Evolutionary conservation across 2,113 vertebrate genomes (phyloP), one percentile per base, ranked within the genome.

Genomic region (Hirundichthys speculiger): DNA sequence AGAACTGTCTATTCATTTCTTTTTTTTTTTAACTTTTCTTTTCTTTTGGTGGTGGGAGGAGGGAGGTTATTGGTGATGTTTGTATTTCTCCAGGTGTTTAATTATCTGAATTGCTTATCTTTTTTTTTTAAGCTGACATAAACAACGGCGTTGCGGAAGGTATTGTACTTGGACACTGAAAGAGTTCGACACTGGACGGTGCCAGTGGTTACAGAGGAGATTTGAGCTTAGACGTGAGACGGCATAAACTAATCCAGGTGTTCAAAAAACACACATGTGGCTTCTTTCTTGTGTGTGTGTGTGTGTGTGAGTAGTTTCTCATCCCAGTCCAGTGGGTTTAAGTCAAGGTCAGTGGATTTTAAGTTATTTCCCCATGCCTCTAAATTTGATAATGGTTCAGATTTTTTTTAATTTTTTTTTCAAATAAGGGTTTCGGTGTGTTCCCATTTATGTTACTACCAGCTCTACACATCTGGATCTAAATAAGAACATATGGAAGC

Each of bases 201-300:
- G 49, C 55, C 74, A 61, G 77, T 69, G 42, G 71, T 75, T 71
- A 61, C 58, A 56, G 27, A 57, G 40, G 5, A 48, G 48, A 75
- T 74, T 65, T 61, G 50, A 79, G 45, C 66, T 67, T 27, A 2
- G 48, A 72, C n/a, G 62, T 73, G 52, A 78, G 59, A 57, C 48
- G 1, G 50, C 48, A 34, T 86, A 86, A 89, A 84, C 82, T 72
- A 82, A 80, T 75, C 77, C 89, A 89, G 83, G 80, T 88, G 86
- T 71, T 61, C 43, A 48, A 60, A 59, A 65, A 62, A 50, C 55
- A 52, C 47, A 58, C 12, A 21, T 74, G 55, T 64, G 59, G 22
- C 40, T 49, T 43, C 46, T 65, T 41, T 27, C 48, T 60, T 42
- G n/a, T n/a, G n/a, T n/a, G n/a, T n/a, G n/a, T 50, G 19, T 46